These are phyloP conservation scores for Nycteola revayana DNA, from an alignment of 2,888 invertebrate species.

Conservation along the genomic window DNA sequence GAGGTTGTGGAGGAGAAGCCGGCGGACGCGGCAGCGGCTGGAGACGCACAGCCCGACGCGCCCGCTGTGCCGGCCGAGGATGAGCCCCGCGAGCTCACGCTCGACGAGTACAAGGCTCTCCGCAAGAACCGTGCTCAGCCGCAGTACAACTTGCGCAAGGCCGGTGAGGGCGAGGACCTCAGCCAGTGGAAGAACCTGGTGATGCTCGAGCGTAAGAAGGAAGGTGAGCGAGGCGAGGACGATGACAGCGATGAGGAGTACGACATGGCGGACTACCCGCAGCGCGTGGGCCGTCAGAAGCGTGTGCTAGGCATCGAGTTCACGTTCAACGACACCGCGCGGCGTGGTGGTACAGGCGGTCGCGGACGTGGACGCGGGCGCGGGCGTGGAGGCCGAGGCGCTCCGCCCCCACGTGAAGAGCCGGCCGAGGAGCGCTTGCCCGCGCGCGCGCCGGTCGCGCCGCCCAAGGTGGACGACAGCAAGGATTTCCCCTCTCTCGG, in stretches of 20 bases:
- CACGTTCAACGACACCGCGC: slow-evolving; percentile 90
- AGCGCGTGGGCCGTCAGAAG: slow-evolving; percentile 93
- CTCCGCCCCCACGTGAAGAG: slow-evolving; percentile 61
- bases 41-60: slow-evolving; percentile 64
- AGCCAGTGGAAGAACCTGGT: slow-evolving; percentile 97
- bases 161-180: slow-evolving; percentile 96
- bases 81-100: slow-evolving; percentile 92
- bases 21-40: slow-evolving; percentile 60
- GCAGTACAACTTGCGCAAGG: slow-evolving; percentile 94
- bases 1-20: slow-evolving; percentile 80
- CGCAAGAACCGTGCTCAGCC: slow-evolving; percentile 91
- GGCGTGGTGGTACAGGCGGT: slow-evolving; percentile 86
- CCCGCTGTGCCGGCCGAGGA: slow-evolving; percentile 84
- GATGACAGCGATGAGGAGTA: slow-evolving; percentile 88
- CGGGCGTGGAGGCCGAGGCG: slow-evolving; percentile 67
- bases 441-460: slow-evolving; percentile 61
- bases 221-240: slow-evolving; percentile 83
- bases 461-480: slow-evolving; percentile 97
- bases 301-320: slow-evolving; percentile 93
- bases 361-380: slow-evolving; percentile 83
- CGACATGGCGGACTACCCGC: slow-evolving; percentile 90
- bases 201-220: slow-evolving; percentile 89
- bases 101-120: slow-evolving; percentile 97
- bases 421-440: slow-evolving; percentile 58
- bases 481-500: slow-evolving; percentile 97